Percentiles rank a stretch among this genome's conserved stretches.
These are phyloP conservation scores for Steatornis caripensis DNA, from an alignment of 2,113 vertebrate species.

Conservation along the genomic window DNA sequence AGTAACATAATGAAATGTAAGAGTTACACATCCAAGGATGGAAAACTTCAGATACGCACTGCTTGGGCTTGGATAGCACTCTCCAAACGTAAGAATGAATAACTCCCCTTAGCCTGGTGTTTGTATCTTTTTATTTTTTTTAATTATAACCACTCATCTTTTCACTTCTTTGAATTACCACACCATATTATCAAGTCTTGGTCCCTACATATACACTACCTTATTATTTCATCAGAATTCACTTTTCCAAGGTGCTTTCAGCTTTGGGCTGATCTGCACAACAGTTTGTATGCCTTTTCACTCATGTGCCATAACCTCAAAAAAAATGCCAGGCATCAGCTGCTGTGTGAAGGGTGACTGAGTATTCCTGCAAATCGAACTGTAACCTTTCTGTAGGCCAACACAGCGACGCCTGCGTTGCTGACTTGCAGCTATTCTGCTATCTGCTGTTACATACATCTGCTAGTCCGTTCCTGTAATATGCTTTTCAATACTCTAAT, in stretches of 20 bases:
- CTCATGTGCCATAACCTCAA: background rate
- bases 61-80: background rate
- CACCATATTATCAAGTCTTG: background rate
- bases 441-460: background rate
- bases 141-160: background rate
- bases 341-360: background rate
- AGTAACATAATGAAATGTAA: background rate
- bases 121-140: background rate
- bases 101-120: background rate
- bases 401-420: background rate
- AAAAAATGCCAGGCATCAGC: background rate
- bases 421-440: background rate
- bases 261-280: background rate
- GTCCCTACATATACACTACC: background rate
- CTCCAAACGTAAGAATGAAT: background rate
- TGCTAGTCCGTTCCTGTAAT: background rate
- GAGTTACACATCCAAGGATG: background rate
- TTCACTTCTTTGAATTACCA: background rate
- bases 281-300: background rate
- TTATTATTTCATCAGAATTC: background rate
- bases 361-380: background rate
- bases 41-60: background rate
- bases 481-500: background rate
- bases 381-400: background rate
- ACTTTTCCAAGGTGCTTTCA: background rate